A percentile compares a stretch with the other conserved stretches of the same genome.
Evolutionary conservation across 2,888 invertebrate genomes (phyloP).

Genomic region (Augochlorella aurata): DNA sequence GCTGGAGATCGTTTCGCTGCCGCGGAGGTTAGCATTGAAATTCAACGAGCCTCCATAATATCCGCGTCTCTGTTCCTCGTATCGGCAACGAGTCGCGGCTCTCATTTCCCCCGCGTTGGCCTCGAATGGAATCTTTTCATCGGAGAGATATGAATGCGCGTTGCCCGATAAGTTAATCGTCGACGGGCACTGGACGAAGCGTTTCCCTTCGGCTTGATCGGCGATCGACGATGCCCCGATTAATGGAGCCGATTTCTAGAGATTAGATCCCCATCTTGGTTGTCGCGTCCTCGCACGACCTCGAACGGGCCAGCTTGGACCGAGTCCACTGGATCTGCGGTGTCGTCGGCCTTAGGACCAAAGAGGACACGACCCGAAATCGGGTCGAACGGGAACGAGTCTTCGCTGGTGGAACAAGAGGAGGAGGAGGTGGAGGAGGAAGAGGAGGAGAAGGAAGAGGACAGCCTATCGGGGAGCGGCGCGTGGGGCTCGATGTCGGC

Average conservation of each 20-base stretch:
- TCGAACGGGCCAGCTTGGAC: no score
- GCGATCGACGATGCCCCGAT: constrained; percentile 42
- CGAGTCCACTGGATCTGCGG: no score
- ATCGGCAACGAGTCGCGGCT: neutral
- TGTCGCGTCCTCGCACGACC: no score
- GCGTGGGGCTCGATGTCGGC: neutral
- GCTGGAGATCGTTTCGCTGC: constrained; percentile 12
- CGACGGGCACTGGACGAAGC: constrained; percentile 27
- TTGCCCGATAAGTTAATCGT: constrained; percentile 44
- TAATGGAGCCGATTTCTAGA: constrained; percentile 14
- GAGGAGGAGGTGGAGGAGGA: constrained; percentile 4
- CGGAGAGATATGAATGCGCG: constrained; percentile 43
- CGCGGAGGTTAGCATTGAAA: constrained; percentile 24
- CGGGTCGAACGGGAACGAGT: constrained; percentile 8
- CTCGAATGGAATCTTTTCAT: constrained; percentile 52
- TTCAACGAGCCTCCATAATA: constrained; percentile 12
- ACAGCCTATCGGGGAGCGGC: neutral
- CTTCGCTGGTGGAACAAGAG: neutral
- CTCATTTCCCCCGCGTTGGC: constrained; percentile 22
- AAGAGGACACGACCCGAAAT: constrained; percentile 3
- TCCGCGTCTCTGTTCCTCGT: neutral
- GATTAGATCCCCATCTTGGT: neutral
- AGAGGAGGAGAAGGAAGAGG: neutral
- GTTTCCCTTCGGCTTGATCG: constrained; percentile 27
- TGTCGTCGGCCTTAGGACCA: neutral